These are phyloP conservation scores for Etheostoma nigrum DNA, from an alignment of 2,797 vertebrate genomes.

Conservation along the genomic window DNA sequence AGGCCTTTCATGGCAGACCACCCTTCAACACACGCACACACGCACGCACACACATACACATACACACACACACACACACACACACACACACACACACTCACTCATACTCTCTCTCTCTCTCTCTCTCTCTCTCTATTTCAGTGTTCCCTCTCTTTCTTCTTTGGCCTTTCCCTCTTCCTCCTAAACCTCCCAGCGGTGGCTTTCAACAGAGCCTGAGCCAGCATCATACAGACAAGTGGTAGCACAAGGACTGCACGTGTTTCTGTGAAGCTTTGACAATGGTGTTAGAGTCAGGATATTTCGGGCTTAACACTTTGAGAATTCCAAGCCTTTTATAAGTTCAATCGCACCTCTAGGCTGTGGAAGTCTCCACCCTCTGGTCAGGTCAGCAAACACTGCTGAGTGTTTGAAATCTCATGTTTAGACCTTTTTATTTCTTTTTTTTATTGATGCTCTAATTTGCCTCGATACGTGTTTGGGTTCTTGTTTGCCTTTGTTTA, in stretches of 20 bases:
- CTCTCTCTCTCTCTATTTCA: not conserved
- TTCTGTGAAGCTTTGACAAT: slow-evolving; percentile 29
- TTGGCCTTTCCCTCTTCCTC: slow-evolving; percentile 32
- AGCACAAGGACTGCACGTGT: slow-evolving; percentile 23
- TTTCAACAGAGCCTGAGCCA: slow-evolving; percentile 42
- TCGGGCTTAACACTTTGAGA: slow-evolving; percentile 24
- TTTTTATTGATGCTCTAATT: not conserved
- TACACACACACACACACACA: slow-evolving; percentile 15
- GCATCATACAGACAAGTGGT: slow-evolving; percentile 15
- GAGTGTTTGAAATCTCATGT: slow-evolving; percentile 22
- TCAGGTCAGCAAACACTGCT: slow-evolving; percentile 13
- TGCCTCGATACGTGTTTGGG: not conserved
- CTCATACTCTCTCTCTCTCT: not conserved
- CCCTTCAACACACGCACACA: slow-evolving; percentile 23
- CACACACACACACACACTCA: not conserved
- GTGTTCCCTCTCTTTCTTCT: slow-evolving; percentile 27
- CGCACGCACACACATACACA: not conserved
- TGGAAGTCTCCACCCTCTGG: not conserved
- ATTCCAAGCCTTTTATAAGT: slow-evolving; percentile 28
- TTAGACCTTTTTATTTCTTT: not conserved
- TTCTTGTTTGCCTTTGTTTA: slow-evolving; percentile 3
- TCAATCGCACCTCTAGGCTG: slow-evolving; percentile 32
- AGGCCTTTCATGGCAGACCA: slow-evolving; percentile 37
- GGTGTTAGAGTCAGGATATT: slow-evolving; percentile 12
- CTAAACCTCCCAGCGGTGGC: slow-evolving; percentile 32